phyloP scores from a whole-genome alignment of 2,113 vertebrate genomes.

The Salminus brasiliensis region DNA sequence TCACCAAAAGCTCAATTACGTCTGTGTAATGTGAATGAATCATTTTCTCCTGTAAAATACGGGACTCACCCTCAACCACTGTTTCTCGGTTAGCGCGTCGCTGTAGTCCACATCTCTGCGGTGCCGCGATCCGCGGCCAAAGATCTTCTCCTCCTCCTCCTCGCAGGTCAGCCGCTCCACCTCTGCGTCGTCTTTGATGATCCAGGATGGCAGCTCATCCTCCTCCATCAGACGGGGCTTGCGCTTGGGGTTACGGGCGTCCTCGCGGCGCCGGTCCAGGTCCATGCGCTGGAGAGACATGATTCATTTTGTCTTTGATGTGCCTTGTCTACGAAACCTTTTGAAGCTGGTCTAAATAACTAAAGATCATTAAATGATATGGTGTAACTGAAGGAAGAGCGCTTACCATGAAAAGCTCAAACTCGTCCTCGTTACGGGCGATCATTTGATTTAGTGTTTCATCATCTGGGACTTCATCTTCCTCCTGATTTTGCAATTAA shows the following conservation, averaged over 20 bases:
- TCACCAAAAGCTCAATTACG: not conserved
- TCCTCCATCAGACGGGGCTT: constrained; percentile 97
- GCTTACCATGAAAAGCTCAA: constrained; percentile 90
- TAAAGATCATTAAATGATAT: not conserved
- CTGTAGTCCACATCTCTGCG: constrained; percentile 97
- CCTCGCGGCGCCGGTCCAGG: constrained; percentile 92
- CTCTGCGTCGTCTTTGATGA: constrained; percentile 97
- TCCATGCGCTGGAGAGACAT: constrained; percentile 86
- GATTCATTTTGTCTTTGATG: not conserved
- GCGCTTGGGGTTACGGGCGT: constrained; percentile 92
- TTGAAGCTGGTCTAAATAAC: not conserved
- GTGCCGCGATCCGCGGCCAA: constrained; percentile 91
- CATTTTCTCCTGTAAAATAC: not conserved
- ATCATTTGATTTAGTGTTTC: constrained; percentile 95
- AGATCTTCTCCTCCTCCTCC: constrained; percentile 97
- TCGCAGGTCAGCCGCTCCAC: constrained; percentile 95
- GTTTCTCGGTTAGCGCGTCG: constrained; percentile 95
- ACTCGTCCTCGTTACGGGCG: constrained; percentile 87
- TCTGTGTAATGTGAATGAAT: not conserved
- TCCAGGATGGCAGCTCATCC: constrained; percentile 95
- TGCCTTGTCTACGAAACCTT: not conserved
- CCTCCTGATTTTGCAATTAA: constrained; percentile 74
- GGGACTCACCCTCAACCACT: constrained; percentile 88
- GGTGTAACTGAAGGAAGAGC: not conserved
- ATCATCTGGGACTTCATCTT: constrained; percentile 91